These are phyloP conservation scores for Drosophila setosimentum DNA, from an alignment of 2,888 invertebrate species.

Conservation along the genomic window DNA sequence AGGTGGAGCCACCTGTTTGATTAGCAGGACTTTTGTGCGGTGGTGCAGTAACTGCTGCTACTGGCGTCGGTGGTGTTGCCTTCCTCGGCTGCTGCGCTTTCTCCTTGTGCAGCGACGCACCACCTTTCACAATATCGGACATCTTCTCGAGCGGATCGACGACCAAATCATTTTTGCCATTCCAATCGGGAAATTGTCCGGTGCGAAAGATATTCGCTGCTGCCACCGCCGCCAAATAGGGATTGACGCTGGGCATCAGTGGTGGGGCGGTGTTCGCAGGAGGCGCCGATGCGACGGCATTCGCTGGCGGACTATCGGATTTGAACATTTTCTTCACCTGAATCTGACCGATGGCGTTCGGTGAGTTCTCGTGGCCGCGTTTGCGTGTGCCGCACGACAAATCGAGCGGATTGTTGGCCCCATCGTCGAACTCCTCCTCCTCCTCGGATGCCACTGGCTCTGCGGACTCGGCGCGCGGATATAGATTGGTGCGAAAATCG, in stretches of 20 bases:
- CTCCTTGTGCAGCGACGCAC: slow-evolving; percentile 53
- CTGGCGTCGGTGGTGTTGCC: slow-evolving; percentile 71
- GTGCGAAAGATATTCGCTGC: slow-evolving; percentile 92
- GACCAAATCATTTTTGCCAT: slow-evolving; percentile 90
- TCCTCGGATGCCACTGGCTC: slow-evolving; percentile 86
- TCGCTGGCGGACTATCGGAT: slow-evolving; percentile 86
- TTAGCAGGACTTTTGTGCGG: slow-evolving; percentile 68
- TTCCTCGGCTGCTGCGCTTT: slow-evolving; percentile 44
- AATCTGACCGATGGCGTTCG: slow-evolving; percentile 84
- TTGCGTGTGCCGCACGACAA: slow-evolving; percentile 92
- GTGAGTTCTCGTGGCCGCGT: slow-evolving; percentile 85
- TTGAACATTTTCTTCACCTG: slow-evolving; percentile 83
- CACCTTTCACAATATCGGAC: slow-evolving; percentile 94
- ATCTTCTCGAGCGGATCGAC: slow-evolving; percentile 95
- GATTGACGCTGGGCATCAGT: slow-evolving; percentile 92
- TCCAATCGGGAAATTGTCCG: slow-evolving; percentile 90
- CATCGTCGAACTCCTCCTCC: slow-evolving; percentile 88
- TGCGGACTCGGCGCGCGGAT: slow-evolving; percentile 86
- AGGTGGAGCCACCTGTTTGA: slow-evolving; percentile 57
- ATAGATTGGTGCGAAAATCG: slow-evolving; percentile 92
- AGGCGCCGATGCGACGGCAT: slow-evolving; percentile 85
- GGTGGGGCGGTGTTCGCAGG: slow-evolving; percentile 89
- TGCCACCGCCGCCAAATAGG: slow-evolving; percentile 92
- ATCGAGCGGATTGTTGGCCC: slow-evolving; percentile 89
- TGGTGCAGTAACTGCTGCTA: slow-evolving; percentile 39